These are phyloP conservation scores for Chionodraco myersi DNA, from an alignment of 2,113 vertebrate genomes.

Conservation along the genomic window DNA sequence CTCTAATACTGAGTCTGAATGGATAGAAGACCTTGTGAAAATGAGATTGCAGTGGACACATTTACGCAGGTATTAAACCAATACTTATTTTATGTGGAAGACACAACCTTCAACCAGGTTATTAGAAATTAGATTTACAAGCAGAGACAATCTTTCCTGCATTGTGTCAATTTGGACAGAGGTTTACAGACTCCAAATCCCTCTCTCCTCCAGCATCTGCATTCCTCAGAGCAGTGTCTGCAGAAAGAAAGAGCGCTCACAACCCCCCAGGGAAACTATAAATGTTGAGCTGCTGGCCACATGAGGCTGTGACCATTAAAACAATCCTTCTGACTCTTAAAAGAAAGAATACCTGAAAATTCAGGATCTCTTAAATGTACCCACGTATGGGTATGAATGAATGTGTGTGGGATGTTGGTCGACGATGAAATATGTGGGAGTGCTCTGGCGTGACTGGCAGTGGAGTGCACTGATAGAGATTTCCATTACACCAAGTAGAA, in stretches of 20 bases:
- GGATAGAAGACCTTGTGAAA: conserved; percentile 26
- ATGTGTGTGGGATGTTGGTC: conserved; percentile 4
- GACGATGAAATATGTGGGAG: conserved; percentile 38
- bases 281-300: conserved; percentile 42
- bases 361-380: conserved; percentile 10
- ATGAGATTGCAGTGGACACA: not conserved
- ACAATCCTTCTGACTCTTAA: conserved; percentile 5
- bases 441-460: conserved; percentile 42
- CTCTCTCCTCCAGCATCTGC: conserved; percentile 35
- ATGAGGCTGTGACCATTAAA: conserved; percentile 9
- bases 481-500: conserved; percentile 69
- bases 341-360: conserved; percentile 24
- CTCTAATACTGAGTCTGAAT: conserved; percentile 19
- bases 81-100: not conserved
- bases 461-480: conserved; percentile 39
- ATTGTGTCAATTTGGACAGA: conserved; percentile 27
- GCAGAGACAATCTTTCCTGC: conserved; percentile 15
- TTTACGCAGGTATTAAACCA: not conserved
- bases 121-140: not conserved
- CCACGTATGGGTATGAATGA: conserved; percentile 26
- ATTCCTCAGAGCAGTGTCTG: conserved; percentile 52
- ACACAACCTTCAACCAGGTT: conserved; percentile 6
- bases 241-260: conserved; percentile 26
- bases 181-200: conserved; percentile 54
- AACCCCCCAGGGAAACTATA: conserved; percentile 45